Conservation (phyloP, 1,140 invertebrate species). For the Elymnias hypermnestra region DNA sequence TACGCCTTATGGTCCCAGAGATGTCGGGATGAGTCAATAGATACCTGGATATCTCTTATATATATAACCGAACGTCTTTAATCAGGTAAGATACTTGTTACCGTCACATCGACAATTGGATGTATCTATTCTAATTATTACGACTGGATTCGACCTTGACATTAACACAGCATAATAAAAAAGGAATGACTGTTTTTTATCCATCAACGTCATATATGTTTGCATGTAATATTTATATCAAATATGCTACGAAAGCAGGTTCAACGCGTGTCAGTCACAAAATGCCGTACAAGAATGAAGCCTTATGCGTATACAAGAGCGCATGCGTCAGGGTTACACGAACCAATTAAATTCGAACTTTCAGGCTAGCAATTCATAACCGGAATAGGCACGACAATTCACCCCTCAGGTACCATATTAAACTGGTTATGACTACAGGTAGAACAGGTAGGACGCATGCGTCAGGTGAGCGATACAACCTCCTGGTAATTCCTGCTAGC, state of each 20-base stretch:
- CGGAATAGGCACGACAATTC: conserved; percentile 10
- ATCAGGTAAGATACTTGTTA: too few species aligned
- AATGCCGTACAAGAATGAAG: conserved; percentile 11
- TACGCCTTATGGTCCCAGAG: too few species aligned
- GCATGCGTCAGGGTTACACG: conserved; percentile 33
- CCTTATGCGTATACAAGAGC: conserved; percentile 28
- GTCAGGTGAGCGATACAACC: conserved; percentile 40
- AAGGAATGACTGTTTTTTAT: too few species aligned
- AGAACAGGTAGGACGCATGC: conserved; percentile 62
- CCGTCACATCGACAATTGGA: too few species aligned
- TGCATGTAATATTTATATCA: neutral
- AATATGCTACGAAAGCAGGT: neutral
- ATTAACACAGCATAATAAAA: too few species aligned
- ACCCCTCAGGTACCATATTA: conserved; percentile 21
- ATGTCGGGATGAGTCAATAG: too few species aligned
- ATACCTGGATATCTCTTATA: too few species aligned
- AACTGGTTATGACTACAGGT: conserved; percentile 49
- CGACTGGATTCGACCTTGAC: too few species aligned
- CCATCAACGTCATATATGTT: too few species aligned
- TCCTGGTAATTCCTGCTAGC: conserved; percentile 43
- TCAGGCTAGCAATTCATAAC: conserved; percentile 16
- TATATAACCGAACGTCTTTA: too few species aligned
- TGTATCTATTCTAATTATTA: too few species aligned
- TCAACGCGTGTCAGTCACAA: conserved; percentile 24
- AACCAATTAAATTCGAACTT: conserved; percentile 29